A percentile compares a stretch with the other conserved stretches of the same genome.
Evolutionary conservation across 1,140 invertebrate species (phyloP).

Genomic region (Gerris buenoi): DNA sequence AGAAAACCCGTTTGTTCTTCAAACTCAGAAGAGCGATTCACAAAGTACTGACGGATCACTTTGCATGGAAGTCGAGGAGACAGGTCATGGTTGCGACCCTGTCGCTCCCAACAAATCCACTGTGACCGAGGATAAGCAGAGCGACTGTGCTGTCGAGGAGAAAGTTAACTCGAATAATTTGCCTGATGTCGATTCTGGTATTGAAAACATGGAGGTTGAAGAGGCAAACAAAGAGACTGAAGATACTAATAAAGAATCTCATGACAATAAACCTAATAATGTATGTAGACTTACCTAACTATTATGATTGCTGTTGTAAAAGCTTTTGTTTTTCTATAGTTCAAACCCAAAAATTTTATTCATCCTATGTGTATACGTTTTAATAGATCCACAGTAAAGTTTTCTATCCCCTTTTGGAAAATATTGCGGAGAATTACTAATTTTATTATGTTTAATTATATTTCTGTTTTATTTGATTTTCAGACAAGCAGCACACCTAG

Average conservation of each 20-base stretch:
- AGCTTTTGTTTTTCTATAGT: no score
- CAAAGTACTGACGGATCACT: conserved; percentile 28
- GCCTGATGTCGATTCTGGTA: conserved; percentile 53
- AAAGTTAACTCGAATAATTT: conserved; percentile 25
- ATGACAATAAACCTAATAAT: conserved; percentile 15
- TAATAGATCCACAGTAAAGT: no score
- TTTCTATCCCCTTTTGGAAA: no score
- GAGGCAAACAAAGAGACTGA: conserved; percentile 26
- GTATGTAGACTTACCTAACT: no score
- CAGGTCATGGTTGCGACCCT: conserved; percentile 34
- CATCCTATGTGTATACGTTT: no score
- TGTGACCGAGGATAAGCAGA: not conserved
- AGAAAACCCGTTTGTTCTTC: no score
- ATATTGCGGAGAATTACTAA: no score
- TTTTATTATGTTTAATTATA: no score
- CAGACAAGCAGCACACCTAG: no score
- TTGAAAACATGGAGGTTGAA: conserved; percentile 61
- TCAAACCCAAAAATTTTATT: no score
- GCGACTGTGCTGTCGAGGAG: conserved; percentile 11
- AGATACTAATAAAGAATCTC: conserved; percentile 4
- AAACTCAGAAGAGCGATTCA: conserved; percentile 20
- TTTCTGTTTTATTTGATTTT: no score
- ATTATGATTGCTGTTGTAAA: no score
- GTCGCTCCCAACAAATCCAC: conserved; percentile 19
- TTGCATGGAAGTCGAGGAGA: conserved; percentile 43